Conservation (phyloP, 2,797 vertebrate genomes). For the Morelia viridis region DNA sequence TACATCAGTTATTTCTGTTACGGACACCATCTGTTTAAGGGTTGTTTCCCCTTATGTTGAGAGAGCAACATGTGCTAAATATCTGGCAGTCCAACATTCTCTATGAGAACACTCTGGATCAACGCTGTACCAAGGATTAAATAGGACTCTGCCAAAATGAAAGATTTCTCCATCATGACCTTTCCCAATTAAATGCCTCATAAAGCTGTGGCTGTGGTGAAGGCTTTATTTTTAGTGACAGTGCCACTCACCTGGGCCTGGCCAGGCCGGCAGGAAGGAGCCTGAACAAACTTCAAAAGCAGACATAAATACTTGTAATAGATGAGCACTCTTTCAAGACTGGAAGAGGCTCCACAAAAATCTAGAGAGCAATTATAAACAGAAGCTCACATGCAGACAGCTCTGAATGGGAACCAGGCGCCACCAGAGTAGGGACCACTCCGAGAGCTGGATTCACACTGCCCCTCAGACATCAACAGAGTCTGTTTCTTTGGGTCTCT, state of each 20-base stretch:
- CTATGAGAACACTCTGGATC: slow-evolving; percentile 42
- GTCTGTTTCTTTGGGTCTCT: not conserved
- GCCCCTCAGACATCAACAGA: not conserved
- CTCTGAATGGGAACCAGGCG: not conserved
- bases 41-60: slow-evolving; percentile 27
- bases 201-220: slow-evolving; percentile 13
- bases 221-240: slow-evolving; percentile 64
- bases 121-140: slow-evolving; percentile 40
- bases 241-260: slow-evolving; percentile 47
- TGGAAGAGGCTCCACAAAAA: slow-evolving; percentile 45
- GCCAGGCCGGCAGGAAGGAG: slow-evolving; percentile 43
- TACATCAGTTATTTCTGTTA: slow-evolving; percentile 32
- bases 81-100: slow-evolving; percentile 54
- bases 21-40: slow-evolving; percentile 41
- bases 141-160: slow-evolving; percentile 56
- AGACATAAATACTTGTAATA: slow-evolving; percentile 41
- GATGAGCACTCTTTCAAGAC: slow-evolving; percentile 19
- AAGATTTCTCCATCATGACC: slow-evolving; percentile 62
- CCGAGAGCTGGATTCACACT: not conserved
- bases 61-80: slow-evolving; percentile 36
- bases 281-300: slow-evolving; percentile 58
- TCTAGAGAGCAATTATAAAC: not conserved
- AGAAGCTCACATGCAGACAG: not conserved
- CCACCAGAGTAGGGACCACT: not conserved
- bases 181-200: slow-evolving; percentile 59